Evolutionary conservation across 2,888 invertebrate species (phyloP), one percentile per base, ranked within the genome.

Genomic region (Melikaiella ostensackeni): DNA sequence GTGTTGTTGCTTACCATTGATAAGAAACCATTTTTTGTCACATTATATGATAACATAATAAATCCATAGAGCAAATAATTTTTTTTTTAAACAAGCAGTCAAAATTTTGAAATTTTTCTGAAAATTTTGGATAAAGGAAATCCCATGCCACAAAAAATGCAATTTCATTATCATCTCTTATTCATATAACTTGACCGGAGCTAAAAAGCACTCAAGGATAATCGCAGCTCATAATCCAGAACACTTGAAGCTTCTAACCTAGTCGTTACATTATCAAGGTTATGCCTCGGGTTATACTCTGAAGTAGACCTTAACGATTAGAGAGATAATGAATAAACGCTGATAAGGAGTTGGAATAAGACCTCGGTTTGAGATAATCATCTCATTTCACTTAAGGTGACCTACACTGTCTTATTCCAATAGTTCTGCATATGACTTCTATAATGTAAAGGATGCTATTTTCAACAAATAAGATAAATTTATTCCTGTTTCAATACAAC

Each of bases 291-390:
- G n/a, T n/a, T n/a, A n/a, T 30, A 46, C 27, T 42, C 66, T 66
- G 4, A 66, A 27, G 9, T 27, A 16, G n/a, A n/a, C 66, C 46
- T 27, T 46, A 27, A 66, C 66, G 27, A 24, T 66, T 66, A 42
- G 42, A 66, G 27, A 46, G 27, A 66, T 66, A 46, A 66, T 46
- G 24, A 46, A 30, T 66, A 46, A 46, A 66, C 1, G 24, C 66
- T 27, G 66, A 66, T 66, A 66, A 66, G 66, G 46, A 66, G 46
- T 27, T 66, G 64, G 24, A 46, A 66, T 66, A 27, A 19, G 46
- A 42, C 21, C 42, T 42, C 5, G 16, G 38, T 7, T 64, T 64
- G 8, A 42, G 64, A 64, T 42, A 42, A 64, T 42, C 38, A 64
- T 64, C 8, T 42, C 64, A 38, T 64, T 64, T 64, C 21, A 64